These are phyloP conservation scores for Philonicus albiceps DNA, from an alignment of 2,888 invertebrate species.

Conservation along the genomic window DNA sequence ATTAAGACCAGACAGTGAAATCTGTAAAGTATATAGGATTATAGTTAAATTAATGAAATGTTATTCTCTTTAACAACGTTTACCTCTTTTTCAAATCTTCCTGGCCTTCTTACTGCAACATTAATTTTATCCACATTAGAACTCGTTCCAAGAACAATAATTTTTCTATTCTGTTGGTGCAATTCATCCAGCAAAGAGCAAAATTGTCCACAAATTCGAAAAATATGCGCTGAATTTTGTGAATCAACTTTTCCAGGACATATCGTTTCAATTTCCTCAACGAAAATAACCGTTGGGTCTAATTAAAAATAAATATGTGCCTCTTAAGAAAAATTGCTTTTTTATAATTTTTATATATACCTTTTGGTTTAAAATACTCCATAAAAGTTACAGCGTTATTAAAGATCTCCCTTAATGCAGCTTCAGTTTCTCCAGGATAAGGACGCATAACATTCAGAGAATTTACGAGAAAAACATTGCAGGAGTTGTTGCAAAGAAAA, in stretches of 20 bases:
- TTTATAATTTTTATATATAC: constrained; percentile 48
- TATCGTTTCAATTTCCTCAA: constrained; percentile 63
- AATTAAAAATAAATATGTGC: neutral
- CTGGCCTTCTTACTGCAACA: constrained; percentile 64
- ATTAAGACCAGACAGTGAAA: neutral
- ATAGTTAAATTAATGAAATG: neutral
- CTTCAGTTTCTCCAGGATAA: constrained; percentile 67
- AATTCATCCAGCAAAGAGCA: constrained; percentile 65
- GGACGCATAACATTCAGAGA: constrained; percentile 63
- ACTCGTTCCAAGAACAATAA: constrained; percentile 67
- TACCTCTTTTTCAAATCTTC: constrained; percentile 68
- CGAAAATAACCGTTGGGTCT: constrained; percentile 61
- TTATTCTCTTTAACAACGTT: neutral
- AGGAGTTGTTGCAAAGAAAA: constrained; percentile 62
- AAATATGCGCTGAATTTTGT: constrained; percentile 57
- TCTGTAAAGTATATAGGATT: neutral
- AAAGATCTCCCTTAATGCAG: constrained; percentile 63
- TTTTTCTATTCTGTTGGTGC: constrained; percentile 52
- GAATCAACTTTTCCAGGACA: constrained; percentile 59
- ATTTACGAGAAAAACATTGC: constrained; percentile 63
- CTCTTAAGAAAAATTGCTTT: neutral
- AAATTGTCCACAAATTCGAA: constrained; percentile 63
- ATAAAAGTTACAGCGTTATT: constrained; percentile 58
- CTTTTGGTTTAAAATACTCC: constrained; percentile 56
- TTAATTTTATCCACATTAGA: constrained; percentile 65